These are phyloP conservation scores for Liopterus haemorrhoidalis DNA, from an alignment of 2,888 invertebrate species.

Conservation along the genomic window DNA sequence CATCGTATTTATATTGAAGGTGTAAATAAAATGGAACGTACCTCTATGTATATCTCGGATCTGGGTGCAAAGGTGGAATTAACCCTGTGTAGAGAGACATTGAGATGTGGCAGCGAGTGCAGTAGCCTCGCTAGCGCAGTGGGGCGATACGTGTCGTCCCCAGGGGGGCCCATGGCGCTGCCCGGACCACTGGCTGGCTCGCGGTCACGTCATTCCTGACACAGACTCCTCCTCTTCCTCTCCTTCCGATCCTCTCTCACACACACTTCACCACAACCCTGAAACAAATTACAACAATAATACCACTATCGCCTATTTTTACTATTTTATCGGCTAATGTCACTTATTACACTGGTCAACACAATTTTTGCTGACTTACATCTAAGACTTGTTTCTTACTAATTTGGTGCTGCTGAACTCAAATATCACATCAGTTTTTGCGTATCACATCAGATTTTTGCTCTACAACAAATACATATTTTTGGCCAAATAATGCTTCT, in stretches of 20 bases:
- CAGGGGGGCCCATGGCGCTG: constrained; percentile 46
- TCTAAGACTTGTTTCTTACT: too few relatives aligned
- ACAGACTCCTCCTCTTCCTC: constrained; percentile 21
- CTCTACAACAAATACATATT: too few relatives aligned
- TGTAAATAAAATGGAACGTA: too few relatives aligned
- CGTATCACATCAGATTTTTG: too few relatives aligned
- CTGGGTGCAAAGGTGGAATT: constrained; percentile 88
- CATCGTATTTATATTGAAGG: constrained; percentile 3
- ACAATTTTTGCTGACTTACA: too few relatives aligned
- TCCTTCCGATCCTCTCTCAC: constrained; percentile 2
- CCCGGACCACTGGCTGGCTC: constrained; percentile 28
- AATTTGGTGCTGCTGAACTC: too few relatives aligned
- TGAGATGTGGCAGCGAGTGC: constrained; percentile 86
- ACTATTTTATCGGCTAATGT: too few relatives aligned
- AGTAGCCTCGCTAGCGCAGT: constrained; percentile 80
- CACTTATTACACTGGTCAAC: too few relatives aligned
- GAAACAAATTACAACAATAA: too few relatives aligned
- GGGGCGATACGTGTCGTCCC: constrained; percentile 73
- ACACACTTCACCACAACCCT: not conserved
- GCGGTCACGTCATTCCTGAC: constrained; percentile 30
- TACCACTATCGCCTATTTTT: too few relatives aligned
- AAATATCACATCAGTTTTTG: too few relatives aligned
- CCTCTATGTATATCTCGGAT: constrained; percentile 86
- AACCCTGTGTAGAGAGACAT: constrained; percentile 82
- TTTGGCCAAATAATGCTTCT: too few relatives aligned